phyloP scores from a whole-genome alignment of 2,888 invertebrate genomes.

The Lasioglossum zephyrum region DNA sequence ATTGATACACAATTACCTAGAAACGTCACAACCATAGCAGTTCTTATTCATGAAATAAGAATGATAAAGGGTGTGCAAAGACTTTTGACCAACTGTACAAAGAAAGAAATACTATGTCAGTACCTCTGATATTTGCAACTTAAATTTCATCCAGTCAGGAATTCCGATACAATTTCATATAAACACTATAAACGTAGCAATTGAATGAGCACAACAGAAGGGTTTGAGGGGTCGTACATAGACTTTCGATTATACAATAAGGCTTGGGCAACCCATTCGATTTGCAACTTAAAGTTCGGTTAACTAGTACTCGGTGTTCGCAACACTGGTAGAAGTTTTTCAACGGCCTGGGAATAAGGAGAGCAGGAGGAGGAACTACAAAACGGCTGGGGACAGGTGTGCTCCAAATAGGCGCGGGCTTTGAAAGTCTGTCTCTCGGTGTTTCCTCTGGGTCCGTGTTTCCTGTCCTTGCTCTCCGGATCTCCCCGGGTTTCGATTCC shows the following conservation, averaged over 20 bases:
- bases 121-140: background rate
- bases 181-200: background rate
- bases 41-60: background rate
- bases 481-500: constrained; percentile 29
- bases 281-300: background rate
- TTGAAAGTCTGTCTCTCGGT: constrained; percentile 66
- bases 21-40: background rate
- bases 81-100: background rate
- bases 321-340: background rate
- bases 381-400: constrained; percentile 77
- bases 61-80: background rate
- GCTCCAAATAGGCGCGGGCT: constrained; percentile 75
- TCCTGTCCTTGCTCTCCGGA: constrained; percentile 31
- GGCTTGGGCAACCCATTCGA: background rate
- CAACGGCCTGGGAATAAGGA: constrained; percentile 65
- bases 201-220: background rate
- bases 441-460: constrained; percentile 65
- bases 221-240: background rate
- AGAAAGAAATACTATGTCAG: background rate
- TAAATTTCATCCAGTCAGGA: background rate
- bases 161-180: background rate
- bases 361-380: constrained; percentile 32
- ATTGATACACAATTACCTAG: background rate
- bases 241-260: background rate
- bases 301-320: background rate